phyloP scores from a whole-genome alignment of 2,888 invertebrate genomes.

The Drosophila percnosoma region DNA sequence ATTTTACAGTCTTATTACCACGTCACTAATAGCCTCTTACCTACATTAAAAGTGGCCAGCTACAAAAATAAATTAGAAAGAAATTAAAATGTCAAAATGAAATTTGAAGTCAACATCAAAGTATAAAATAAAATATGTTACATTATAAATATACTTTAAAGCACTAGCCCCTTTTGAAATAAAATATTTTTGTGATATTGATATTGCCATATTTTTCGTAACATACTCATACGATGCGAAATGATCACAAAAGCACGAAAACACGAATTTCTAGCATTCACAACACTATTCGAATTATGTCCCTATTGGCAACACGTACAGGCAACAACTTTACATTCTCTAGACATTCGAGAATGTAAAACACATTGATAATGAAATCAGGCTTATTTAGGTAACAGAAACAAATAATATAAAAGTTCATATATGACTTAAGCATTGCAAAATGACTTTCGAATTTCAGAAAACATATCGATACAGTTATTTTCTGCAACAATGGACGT shows the following conservation, averaged over 20 bases:
- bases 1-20: too few relatives aligned
- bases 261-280: not conserved
- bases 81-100: not conserved
- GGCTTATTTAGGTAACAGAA: not conserved
- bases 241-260: not conserved
- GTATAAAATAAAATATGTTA: not conserved
- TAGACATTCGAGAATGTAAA: not conserved
- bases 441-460: not conserved
- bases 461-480: not conserved
- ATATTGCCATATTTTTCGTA: not conserved
- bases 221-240: not conserved
- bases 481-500: too few relatives aligned
- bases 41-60: too few relatives aligned
- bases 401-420: not conserved
- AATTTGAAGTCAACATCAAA: not conserved
- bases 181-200: not conserved
- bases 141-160: not conserved
- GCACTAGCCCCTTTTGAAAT: not conserved
- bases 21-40: too few relatives aligned
- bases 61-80: not conserved
- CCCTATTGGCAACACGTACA: not conserved
- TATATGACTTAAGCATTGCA: not conserved
- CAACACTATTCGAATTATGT: not conserved
- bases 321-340: not conserved
- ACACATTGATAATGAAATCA: not conserved